A percentile compares a stretch with the other conserved stretches of the same genome.
Conservation (phyloP, 2,797 vertebrate genomes). For the Protonibea diacanthus region DNA sequence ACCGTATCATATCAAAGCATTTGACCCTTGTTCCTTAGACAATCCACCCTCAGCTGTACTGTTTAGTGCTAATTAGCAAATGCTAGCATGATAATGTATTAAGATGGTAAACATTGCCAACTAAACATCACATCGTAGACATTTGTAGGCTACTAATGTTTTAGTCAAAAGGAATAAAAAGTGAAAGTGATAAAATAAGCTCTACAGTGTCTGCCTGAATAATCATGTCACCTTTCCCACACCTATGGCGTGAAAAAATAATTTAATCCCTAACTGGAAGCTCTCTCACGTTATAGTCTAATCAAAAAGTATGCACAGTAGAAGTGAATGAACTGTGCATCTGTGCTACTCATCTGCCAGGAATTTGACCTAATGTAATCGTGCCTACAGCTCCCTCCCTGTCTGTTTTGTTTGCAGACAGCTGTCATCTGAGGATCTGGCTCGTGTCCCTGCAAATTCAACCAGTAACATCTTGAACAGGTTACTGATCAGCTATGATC, state of each 20-base stretch:
- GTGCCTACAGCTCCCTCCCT: constrained; percentile 50
- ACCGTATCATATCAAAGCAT: not conserved
- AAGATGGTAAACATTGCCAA: not conserved
- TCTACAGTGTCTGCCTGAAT: not conserved
- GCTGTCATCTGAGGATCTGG: constrained; percentile 95
- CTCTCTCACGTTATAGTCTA: constrained; percentile 58
- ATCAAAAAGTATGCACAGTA: constrained; percentile 61
- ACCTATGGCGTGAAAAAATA: constrained; percentile 47
- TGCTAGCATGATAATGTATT: not conserved
- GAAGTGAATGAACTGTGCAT: constrained; percentile 40
- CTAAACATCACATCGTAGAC: not conserved
- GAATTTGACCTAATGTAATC: constrained; percentile 70
- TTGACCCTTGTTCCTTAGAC: not conserved
- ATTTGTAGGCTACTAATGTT: too few species aligned
- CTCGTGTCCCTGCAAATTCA: constrained; percentile 94
- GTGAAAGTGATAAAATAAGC: not conserved
- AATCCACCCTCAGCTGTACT: not conserved
- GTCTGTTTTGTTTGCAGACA: constrained; percentile 84
- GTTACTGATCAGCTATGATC: constrained; percentile 95
- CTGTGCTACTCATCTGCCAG: constrained; percentile 63
- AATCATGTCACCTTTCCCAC: constrained; percentile 6
- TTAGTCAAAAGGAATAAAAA: not conserved
- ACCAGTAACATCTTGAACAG: constrained; percentile 99
- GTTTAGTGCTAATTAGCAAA: not conserved
- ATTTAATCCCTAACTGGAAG: constrained; percentile 56